A percentile compares a stretch with the other conserved stretches of the same genome.
Evolutionary conservation across 2,113 vertebrate genomes (phyloP).

Genomic region (Etheostoma spectabile): DNA sequence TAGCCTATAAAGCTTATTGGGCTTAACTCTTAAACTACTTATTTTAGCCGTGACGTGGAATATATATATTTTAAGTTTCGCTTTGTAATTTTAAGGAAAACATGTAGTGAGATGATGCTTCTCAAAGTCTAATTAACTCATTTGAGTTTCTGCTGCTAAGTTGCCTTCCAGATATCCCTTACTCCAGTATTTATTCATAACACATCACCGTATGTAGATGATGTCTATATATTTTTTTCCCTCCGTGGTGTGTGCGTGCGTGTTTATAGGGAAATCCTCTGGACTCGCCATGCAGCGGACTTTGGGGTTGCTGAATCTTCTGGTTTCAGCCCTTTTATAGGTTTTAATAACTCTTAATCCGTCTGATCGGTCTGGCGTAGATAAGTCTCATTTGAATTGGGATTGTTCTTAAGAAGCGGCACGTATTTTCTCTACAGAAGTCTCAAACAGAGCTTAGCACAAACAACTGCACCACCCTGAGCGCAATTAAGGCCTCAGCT

Average conservation of each 20-base stretch:
- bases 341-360: constrained; percentile 93
- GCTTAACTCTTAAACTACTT: neutral
- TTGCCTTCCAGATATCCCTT: neutral
- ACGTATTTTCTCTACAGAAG: constrained; percentile 67
- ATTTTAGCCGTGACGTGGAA: neutral
- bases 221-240: constrained; percentile 63
- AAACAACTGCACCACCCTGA: constrained; percentile 80
- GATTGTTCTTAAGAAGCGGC: constrained; percentile 82
- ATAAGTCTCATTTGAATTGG: constrained; percentile 89
- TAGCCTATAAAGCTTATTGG: neutral
- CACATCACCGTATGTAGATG: constrained; percentile 27
- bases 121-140: neutral
- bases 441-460: constrained; percentile 77
- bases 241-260: constrained; percentile 30
- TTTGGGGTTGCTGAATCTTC: constrained; percentile 71
- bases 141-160: neutral
- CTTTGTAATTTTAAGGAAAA: neutral
- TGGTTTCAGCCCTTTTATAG: constrained; percentile 74
- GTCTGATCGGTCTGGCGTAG: constrained; percentile 91
- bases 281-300: constrained; percentile 55
- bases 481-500: constrained; percentile 82
- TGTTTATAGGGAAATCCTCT: constrained; percentile 77
- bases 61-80: neutral
- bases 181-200: constrained; percentile 8
- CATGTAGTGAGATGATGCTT: neutral